Evolutionary conservation across 2,888 invertebrate species (phyloP).

Genomic region (Hirudinaria manillensis): DNA sequence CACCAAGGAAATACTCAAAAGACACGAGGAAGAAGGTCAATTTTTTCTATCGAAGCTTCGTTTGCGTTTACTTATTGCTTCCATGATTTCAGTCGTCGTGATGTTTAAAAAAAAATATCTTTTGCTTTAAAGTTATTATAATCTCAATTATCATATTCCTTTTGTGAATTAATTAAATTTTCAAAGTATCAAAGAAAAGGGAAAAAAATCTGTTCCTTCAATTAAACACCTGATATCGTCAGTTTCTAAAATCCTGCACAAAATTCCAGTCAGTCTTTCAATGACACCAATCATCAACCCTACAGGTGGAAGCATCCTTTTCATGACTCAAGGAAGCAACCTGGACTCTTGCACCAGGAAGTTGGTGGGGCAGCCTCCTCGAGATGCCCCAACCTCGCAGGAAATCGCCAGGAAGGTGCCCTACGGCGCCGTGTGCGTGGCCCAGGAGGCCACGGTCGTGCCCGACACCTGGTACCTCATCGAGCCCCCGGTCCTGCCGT

Average conservation of each 20-base stretch:
- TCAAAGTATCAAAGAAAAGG: not conserved
- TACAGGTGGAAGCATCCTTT: constrained; percentile 72
- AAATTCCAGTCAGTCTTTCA: no score
- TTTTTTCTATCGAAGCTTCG: constrained; percentile 23
- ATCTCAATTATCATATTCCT: no score
- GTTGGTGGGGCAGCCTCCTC: constrained; percentile 64
- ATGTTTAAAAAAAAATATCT: no score
- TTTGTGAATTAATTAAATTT: not conserved
- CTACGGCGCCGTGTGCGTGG: constrained; percentile 67
- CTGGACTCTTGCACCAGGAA: constrained; percentile 76
- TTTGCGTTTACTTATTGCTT: not conserved
- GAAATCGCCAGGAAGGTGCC: constrained; percentile 73
- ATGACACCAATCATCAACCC: no score
- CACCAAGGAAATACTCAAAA: constrained; percentile 59
- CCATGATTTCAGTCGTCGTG: no score
- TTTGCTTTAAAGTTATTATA: no score
- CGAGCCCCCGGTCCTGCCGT: constrained; percentile 73
- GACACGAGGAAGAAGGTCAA: constrained; percentile 56
- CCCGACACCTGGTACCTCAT: constrained; percentile 63
- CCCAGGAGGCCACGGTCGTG: constrained; percentile 47
- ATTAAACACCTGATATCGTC: not conserved
- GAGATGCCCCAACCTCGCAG: constrained; percentile 65
- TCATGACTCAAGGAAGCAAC: constrained; percentile 86
- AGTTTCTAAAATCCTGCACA: no score
- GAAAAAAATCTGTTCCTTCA: not conserved